Base-by-base conservation (phyloP, 1,140 invertebrate species). In the Drosophila parabipectinata region DNA sequence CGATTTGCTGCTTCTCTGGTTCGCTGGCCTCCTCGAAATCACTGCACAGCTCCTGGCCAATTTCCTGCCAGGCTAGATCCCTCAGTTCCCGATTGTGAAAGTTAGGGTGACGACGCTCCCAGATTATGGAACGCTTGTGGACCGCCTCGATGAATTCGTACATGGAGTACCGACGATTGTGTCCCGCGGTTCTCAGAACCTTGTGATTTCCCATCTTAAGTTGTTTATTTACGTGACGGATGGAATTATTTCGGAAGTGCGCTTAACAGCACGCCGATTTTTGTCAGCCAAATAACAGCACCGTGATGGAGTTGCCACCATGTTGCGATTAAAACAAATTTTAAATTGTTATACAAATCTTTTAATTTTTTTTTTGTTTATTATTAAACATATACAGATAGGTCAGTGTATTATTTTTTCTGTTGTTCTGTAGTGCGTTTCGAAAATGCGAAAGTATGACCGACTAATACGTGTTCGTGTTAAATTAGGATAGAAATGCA, bases 81-180 rank as follows among this genome's bases (percentile, higher is more conserved):
- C 84, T 68, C 6, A 88, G 12, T 4, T 89, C 84, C 2, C 84
- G 77, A 15, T 84, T 85, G 30, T 90, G 75, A 6, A 89, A 90
- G 54, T 84, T 77, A 3, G 75, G 52, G 14, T 89, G 84, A 3
- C 79, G 56, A 4, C 84, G 57, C 32, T 89, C 69, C 84, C 84
- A 89, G 18, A 89, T 77, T 6, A 89, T 74, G 6, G 56, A 37
- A 15, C 73, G 80, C 30, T 77, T 77, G 34, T 72, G 72, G 1
- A 89, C 68, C 3, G 84, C 84, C n/a, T 90, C 80, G 41, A 89
- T 90, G 3, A 89, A 90, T 39, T 89, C 84, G 28, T 89, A 90
- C 84, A 89, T 90, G 3, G 84, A 89, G 12, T 89, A 89, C 0
- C 85, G 60, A 3, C 75, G n/a, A 41, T 79, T 89, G 9, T 26